These are phyloP conservation scores for Deroplatys truncata DNA, from an alignment of 2,888 invertebrate genomes.

Conservation along the genomic window DNA sequence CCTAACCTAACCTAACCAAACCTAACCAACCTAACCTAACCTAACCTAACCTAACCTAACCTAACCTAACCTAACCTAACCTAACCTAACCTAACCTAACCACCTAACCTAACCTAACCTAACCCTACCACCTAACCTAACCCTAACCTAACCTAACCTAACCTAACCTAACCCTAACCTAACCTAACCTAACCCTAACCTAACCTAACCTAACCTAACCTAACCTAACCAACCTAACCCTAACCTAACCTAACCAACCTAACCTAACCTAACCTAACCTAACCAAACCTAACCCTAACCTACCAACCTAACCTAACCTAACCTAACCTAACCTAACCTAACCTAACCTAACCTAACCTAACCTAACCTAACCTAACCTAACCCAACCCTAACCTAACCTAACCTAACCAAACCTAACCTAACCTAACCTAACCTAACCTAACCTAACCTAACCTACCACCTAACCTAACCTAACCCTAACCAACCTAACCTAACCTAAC, in stretches of 20 bases:
- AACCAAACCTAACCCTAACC: constrained; percentile 26
- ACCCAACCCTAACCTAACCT: constrained; percentile 36
- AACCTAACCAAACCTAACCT: constrained; percentile 35
- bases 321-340: no score
- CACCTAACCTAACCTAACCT: constrained; percentile 30
- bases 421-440: constrained; percentile 26
- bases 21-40: no score
- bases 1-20: constrained; percentile 27
- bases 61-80: constrained; percentile 31
- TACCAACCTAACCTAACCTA: no score
- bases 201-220: constrained; percentile 35
- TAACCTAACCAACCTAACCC: constrained; percentile 32
- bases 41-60: constrained; percentile 2
- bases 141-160: constrained; percentile 32
- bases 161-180: constrained; percentile 34
- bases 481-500: constrained; percentile 23
- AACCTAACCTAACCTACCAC: constrained; percentile 31
- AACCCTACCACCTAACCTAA: constrained; percentile 32
- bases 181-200: constrained; percentile 36
- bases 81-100: constrained; percentile 23
- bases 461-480: constrained; percentile 32
- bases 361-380: constrained; percentile 36
- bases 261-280: constrained; percentile 33
- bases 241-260: constrained; percentile 23
- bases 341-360: constrained; percentile 29